These are phyloP conservation scores for Pemphredon lugubris DNA, from an alignment of 2,888 invertebrate species.

Conservation along the genomic window DNA sequence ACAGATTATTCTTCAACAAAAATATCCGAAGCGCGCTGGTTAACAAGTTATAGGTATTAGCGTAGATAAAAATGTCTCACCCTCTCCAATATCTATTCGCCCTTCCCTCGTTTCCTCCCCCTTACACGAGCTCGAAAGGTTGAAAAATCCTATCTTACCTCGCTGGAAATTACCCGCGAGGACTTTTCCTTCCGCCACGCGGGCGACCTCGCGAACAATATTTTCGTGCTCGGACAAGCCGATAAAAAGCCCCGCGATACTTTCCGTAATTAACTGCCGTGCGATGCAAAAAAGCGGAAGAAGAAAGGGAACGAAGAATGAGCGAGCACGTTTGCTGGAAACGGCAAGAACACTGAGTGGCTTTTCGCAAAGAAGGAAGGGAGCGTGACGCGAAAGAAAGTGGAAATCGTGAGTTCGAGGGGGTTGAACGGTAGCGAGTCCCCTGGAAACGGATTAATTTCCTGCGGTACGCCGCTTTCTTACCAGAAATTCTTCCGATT, in stretches of 20 bases:
- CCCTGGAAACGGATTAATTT: slow-evolving; percentile 73
- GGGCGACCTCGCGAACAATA: slow-evolving; percentile 63
- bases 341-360: slow-evolving; percentile 70
- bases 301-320: background rate
- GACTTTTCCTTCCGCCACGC: slow-evolving; percentile 41
- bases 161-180: slow-evolving; percentile 24
- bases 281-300: slow-evolving; percentile 18
- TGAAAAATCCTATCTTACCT: slow-evolving; percentile 39
- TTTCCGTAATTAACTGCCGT: slow-evolving; percentile 74
- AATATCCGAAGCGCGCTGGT: too few relatives aligned
- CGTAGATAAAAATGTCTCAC: slow-evolving; percentile 16
- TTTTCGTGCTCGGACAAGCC: slow-evolving; percentile 70
- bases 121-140: slow-evolving; percentile 11
- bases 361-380: slow-evolving; percentile 61
- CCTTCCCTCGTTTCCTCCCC: background rate
- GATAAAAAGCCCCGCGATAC: slow-evolving; percentile 74
- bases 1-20: too few relatives aligned
- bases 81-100: background rate
- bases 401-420: slow-evolving; percentile 32
- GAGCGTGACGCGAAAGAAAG: slow-evolving; percentile 27
- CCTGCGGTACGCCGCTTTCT: slow-evolving; percentile 45
- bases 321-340: slow-evolving; percentile 19
- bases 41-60: too few relatives aligned
- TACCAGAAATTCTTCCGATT: slow-evolving; percentile 12
- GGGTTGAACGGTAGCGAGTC: slow-evolving; percentile 4